Conservation (phyloP, 2,113 vertebrate genomes). For the Lucifuga dentata region DNA sequence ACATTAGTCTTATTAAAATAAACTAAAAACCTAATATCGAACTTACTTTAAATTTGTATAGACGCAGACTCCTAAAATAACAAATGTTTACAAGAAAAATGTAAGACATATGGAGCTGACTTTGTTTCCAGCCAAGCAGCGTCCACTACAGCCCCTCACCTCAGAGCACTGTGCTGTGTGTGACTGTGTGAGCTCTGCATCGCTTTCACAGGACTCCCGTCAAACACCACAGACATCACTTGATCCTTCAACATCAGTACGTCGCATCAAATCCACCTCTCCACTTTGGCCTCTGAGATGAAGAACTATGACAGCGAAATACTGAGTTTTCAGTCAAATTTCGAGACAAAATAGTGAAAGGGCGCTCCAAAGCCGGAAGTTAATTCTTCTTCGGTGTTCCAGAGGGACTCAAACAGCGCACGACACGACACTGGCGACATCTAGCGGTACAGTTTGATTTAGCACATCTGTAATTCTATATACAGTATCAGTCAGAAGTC, state of each 20-base stretch:
- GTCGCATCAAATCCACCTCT: slow-evolving; percentile 57
- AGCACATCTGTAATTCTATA: no score
- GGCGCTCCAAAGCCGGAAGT: slow-evolving; percentile 63
- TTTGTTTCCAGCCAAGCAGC: not conserved
- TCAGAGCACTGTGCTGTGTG: slow-evolving; percentile 71
- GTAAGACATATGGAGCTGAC: not conserved
- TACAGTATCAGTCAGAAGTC: no score
- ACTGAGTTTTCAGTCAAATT: slow-evolving; percentile 15
- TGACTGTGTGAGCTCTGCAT: slow-evolving; percentile 81
- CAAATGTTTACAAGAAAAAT: not conserved
- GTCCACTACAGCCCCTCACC: slow-evolving; percentile 67
- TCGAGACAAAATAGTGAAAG: slow-evolving; percentile 35
- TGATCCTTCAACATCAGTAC: slow-evolving; percentile 48
- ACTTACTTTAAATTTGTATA: no score
- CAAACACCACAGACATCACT: slow-evolving; percentile 82
- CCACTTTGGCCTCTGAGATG: not conserved
- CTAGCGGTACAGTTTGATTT: slow-evolving; percentile 25
- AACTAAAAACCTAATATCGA: no score
- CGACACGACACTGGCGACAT: slow-evolving; percentile 31
- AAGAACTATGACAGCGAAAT: not conserved
- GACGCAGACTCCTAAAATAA: no score
- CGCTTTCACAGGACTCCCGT: slow-evolving; percentile 78
- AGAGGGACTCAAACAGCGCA: not conserved
- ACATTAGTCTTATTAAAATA: no score
- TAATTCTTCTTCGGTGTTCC: slow-evolving; percentile 40